Evolutionary conservation across 2,113 vertebrate species (phyloP), one percentile per base, ranked within the genome.

Genomic region (Callionymus lyra): DNA sequence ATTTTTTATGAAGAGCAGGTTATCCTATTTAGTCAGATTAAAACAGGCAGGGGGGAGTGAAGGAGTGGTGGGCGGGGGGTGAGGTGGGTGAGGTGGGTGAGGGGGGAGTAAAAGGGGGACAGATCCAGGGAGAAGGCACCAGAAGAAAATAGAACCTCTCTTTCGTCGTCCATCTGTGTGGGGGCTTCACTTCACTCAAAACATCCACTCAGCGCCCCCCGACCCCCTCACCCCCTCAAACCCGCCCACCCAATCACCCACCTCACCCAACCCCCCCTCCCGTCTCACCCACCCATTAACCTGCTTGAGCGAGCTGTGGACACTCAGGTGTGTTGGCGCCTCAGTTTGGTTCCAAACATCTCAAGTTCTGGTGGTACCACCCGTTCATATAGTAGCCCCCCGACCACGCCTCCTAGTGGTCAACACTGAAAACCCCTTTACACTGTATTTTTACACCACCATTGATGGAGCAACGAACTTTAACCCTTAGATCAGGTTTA

Each of bases 1-100:
- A 86, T 86, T 85, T 87, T 87, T 87, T 76, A 87, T 86, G 84
- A 86, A 83, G 81, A 85, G 83, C 84, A 86, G 84, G 85, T 86
- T 87, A 87, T 85, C 83, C 76, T 87, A 82, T 87, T 87, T 86
- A 86, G 79, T 83, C 78, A 73, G 74, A 86, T 85, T 86, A 86
- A 86, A 86, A 85, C 76, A 65, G 64, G 66, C 56, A 6, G 40
- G 16, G 46, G 48, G 62, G 54, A n/a, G n/a, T n/a, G n/a, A n/a
- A n/a, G n/a, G n/a, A n/a, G n/a, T n/a, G n/a, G n/a, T n/a, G n/a
- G n/a, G n/a, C n/a, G n/a, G n/a, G n/a, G n/a, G n/a, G n/a, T n/a
- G 59, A 37, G 42, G 49, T 12, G 41, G 44, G n/a, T 36, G 31
- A 32, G 38, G 54, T 0, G 19, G 37, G 52, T 16, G 13, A 48